A percentile compares a stretch with the other conserved stretches of the same genome.
These are phyloP conservation scores for Anodontia alba DNA, from an alignment of 2,888 invertebrate genomes.

Conservation along the genomic window DNA sequence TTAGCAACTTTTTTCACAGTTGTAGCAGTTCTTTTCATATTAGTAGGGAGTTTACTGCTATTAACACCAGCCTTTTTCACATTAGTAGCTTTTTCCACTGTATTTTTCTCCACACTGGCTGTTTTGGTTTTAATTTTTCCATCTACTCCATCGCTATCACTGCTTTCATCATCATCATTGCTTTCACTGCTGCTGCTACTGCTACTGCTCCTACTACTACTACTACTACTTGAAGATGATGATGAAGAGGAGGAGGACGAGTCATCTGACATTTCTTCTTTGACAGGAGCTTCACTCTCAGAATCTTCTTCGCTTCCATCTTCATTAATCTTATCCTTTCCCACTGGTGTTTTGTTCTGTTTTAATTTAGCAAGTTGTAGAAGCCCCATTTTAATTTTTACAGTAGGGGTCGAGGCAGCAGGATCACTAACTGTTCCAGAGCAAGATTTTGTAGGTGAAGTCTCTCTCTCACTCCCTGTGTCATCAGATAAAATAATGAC, in stretches of 20 bases:
- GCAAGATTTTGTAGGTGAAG: neutral
- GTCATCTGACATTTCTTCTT: conserved; percentile 22
- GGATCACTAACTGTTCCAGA: neutral
- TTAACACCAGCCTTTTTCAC: too few species aligned
- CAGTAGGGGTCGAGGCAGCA: conserved; percentile 40
- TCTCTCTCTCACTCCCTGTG: conserved; percentile 24
- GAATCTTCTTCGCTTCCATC: conserved; percentile 25
- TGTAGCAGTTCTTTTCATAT: too few species aligned
- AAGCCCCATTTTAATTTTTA: conserved; percentile 60
- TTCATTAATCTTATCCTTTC: neutral
- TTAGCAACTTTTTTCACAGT: too few species aligned
- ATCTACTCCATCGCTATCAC: neutral
- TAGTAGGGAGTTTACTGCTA: too few species aligned
- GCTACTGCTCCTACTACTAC: neutral
- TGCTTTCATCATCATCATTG: conserved; percentile 11
- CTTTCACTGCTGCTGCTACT: neutral
- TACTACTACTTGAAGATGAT: conserved; percentile 38
- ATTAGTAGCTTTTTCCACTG: too few species aligned
- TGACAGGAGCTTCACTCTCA: conserved; percentile 40
- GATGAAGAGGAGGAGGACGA: conserved; percentile 43
- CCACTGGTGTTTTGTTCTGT: conserved; percentile 35
- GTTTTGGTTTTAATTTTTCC: neutral
- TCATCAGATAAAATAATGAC: conserved; percentile 43
- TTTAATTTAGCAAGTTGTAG: conserved; percentile 47
- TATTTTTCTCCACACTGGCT: neutral